Base-by-base conservation (phyloP, 2,888 invertebrate genomes). In the Aspidiotus destructor region DNA sequence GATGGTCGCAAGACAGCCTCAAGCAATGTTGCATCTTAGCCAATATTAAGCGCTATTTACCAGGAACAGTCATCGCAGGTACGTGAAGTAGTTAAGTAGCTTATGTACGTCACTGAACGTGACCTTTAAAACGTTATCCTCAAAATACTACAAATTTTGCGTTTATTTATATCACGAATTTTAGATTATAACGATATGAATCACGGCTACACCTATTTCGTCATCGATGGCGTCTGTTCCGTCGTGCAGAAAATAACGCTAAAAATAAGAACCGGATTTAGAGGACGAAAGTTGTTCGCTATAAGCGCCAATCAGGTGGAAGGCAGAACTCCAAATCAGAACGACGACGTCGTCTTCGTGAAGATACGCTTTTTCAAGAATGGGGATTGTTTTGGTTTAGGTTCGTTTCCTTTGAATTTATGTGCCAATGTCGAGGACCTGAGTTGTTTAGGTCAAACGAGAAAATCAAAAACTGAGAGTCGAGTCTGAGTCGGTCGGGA, bases 351-450 rank as follows among this genome's bases (percentile, higher is more conserved):
- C n/a, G 61, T 70, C 2, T 65, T 65, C 42, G n/a, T 70, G 9
- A 54, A 65, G 13, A 60, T 65, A 16, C 28, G 61, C 11, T 54
- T 41, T 54, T 65, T 67, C 11, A 28, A 15, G 11, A 41, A 42
- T 7, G 70, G 70, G 41, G 65, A 65, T 42, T 70, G 70, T 67
- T 70, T 70, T 40, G 70, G 70, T 16, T 61, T 70, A 67, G 70
- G 70, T 70, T 16, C 16, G 60, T 54, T 11, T 52, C 52, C 11
- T 52, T 13, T 11, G 5, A 28, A 3, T 5, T 28, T 28, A 28
- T 28, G 28, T 28, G 28, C 28, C 28, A 28, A 28, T 28, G 28
- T 28, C 28, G 28, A 28, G 28, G 28, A 28, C 28, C 28, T 28
- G 28, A 3, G 28, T 28, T 28, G 28, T 28, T 28, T 28, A 28